Percentiles rank a stretch among this genome's conserved stretches.
phyloP scores from a whole-genome alignment of 2,888 invertebrate genomes.

The Cerastis leucographa region DNA sequence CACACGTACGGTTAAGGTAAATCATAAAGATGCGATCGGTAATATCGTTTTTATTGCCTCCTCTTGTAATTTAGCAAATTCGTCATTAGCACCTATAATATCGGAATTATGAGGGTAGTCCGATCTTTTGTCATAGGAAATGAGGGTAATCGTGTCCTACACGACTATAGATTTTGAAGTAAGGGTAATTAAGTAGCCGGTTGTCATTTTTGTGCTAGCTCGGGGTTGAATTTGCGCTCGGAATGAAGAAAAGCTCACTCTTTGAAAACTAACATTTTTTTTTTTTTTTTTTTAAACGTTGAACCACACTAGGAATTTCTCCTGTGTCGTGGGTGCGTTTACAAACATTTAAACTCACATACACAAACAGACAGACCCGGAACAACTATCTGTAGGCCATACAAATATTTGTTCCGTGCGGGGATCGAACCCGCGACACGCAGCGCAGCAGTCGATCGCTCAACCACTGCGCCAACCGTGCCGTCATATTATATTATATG shows the following conservation, averaged over 20 bases:
- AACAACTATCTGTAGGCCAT: no score
- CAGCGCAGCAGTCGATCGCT: no score
- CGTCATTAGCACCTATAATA: conserved; percentile 56
- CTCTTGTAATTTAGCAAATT: conserved; percentile 62
- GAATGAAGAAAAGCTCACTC: conserved; percentile 16
- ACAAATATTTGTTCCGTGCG: no score
- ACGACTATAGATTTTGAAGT: conserved; percentile 25
- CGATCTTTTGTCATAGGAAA: conserved; percentile 41
- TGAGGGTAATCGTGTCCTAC: conserved; percentile 18
- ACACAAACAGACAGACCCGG: no score
- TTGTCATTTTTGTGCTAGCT: conserved; percentile 30
- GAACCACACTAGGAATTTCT: no score
- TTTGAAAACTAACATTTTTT: conserved; percentile 28
- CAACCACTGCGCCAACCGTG: no score
- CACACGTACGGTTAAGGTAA: conserved; percentile 64
- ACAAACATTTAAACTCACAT: no score
- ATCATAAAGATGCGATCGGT: conserved; percentile 67
- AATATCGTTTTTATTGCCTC: conserved; percentile 67
- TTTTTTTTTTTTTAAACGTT: no score
- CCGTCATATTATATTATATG: no score
- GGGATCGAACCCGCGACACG: no score
- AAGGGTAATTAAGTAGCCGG: conserved; percentile 36
- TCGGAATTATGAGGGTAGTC: conserved; percentile 28
- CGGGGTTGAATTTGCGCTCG: background rate
- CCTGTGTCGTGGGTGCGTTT: no score